A percentile compares a stretch with the other conserved stretches of the same genome.
Evolutionary conservation across 2,888 invertebrate genomes (phyloP).

Genomic region (Tuta absoluta): DNA sequence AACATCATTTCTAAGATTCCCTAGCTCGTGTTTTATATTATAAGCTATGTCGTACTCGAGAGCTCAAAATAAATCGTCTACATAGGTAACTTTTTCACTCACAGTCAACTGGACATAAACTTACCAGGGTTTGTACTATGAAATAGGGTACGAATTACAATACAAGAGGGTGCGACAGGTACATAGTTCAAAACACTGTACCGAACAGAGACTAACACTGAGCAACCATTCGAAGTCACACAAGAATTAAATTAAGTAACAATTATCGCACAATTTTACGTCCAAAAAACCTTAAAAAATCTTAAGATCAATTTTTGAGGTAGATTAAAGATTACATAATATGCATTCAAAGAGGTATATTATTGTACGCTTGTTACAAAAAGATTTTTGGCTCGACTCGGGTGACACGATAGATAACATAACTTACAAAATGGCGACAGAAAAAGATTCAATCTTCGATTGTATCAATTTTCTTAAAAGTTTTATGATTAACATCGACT

Average conservation of each 20-base stretch:
- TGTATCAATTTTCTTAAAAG: constrained; percentile 3
- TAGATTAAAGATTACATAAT: constrained; percentile 76
- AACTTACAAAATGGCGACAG: constrained; percentile 4
- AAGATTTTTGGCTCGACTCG: constrained; percentile 44
- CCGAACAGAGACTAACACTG: constrained; percentile 64
- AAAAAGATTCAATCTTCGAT: not conserved
- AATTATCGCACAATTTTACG: constrained; percentile 72
- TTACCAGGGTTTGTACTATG: constrained; percentile 56
- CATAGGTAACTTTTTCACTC: constrained; percentile 74
- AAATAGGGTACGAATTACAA: constrained; percentile 51
- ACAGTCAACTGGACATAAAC: constrained; percentile 69
- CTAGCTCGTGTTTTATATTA: constrained; percentile 70
- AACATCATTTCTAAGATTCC: constrained; percentile 72
- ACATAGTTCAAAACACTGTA: constrained; percentile 66
- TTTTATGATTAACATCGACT: not conserved
- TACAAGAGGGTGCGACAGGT: constrained; percentile 60
- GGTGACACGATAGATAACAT: constrained; percentile 37
- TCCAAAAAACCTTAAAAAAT: constrained; percentile 71
- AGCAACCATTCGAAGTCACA: constrained; percentile 75
- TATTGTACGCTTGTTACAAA: constrained; percentile 68
- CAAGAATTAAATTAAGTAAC: constrained; percentile 76
- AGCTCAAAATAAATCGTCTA: constrained; percentile 70
- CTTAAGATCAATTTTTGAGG: constrained; percentile 80
- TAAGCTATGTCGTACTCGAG: constrained; percentile 69
- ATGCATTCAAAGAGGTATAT: constrained; percentile 76